These are phyloP conservation scores for Chascanopsetta lugubris DNA, from an alignment of 2,113 vertebrate species.

Conservation along the genomic window DNA sequence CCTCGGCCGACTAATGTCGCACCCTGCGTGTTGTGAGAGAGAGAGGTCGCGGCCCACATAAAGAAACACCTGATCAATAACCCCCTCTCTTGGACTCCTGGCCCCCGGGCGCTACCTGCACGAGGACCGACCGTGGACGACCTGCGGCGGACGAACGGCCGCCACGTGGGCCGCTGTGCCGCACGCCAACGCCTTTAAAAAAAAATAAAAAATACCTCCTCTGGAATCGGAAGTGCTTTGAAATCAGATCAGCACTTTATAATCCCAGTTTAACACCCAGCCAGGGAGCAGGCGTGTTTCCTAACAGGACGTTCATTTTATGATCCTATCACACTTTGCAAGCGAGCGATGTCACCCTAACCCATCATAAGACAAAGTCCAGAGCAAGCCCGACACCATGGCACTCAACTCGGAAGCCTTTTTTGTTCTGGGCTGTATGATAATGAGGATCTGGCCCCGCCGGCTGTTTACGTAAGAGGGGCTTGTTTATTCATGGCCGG, in stretches of 20 bases:
- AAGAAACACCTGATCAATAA: constrained; percentile 26
- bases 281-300: background rate
- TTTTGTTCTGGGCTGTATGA: constrained; percentile 63
- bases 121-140: no score
- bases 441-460: constrained; percentile 67
- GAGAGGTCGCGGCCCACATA: constrained; percentile 6
- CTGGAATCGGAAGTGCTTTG: constrained; percentile 25
- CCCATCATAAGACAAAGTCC: constrained; percentile 51
- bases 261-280: constrained; percentile 18
- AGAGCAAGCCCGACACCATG: constrained; percentile 66
- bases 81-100: constrained; percentile 3
- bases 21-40: background rate
- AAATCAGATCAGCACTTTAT: constrained; percentile 32
- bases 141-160: constrained; percentile 3
- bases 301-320: background rate
- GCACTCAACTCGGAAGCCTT: constrained; percentile 47
- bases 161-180: background rate
- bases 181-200: background rate
- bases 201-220: background rate
- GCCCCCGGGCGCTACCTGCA: constrained; percentile 6
- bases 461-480: constrained; percentile 75
- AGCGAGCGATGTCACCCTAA: constrained; percentile 7
- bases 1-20: background rate
- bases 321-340: background rate
- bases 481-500: constrained; percentile 75